Base-by-base conservation (phyloP, 2,113 vertebrate species). In the Hemibates koningsi region DNA sequence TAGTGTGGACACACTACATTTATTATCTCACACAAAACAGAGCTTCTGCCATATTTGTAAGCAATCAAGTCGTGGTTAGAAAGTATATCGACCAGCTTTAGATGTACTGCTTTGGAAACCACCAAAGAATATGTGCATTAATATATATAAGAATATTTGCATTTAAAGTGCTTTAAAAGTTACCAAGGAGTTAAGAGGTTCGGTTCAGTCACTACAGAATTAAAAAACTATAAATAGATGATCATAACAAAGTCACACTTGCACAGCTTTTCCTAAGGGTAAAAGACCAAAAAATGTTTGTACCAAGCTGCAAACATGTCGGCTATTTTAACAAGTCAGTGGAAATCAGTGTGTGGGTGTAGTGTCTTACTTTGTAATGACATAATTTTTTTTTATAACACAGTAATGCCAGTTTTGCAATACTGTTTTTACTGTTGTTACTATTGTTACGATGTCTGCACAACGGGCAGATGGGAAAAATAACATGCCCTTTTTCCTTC, bases 11-110 rank as follows among this genome's bases (percentile, higher is more conserved):
- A 53, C 71, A 59, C 48, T 52, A 54, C 73, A 83, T 81, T 32
- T 81, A 81, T 91, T 81, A 89, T 71, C 63, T 57, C 43, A 84
- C 82, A 90, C 73, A 88, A 53, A 52, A 80, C 9, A 68, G 36
- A 19, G 54, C 45, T 82, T 82, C 29, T 76, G 38, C 66, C 80
- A 79, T 76, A 84, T 54, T 11, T 80, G 17, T 41, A 71, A 50
- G 56, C 10, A 41, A 24, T 50, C 34, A 38, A 63, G 48, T 3
- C 4, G 13, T 57, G 34, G 34, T 41, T 16, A 41, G 52, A 57
- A 24, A 19, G 38, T 73, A 27, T 73, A 27, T 27, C 1, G 2
- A 41, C 12, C 7, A 73, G 38, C 21, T 45, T 73, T 21, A 24
- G 7, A 73, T 45, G 38, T 4, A 73, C 38, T 45, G 38, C 38